Evolutionary conservation across 2,888 invertebrate species (phyloP), one percentile per base, ranked within the genome.

Genomic region (Nomada goodeniana): DNA sequence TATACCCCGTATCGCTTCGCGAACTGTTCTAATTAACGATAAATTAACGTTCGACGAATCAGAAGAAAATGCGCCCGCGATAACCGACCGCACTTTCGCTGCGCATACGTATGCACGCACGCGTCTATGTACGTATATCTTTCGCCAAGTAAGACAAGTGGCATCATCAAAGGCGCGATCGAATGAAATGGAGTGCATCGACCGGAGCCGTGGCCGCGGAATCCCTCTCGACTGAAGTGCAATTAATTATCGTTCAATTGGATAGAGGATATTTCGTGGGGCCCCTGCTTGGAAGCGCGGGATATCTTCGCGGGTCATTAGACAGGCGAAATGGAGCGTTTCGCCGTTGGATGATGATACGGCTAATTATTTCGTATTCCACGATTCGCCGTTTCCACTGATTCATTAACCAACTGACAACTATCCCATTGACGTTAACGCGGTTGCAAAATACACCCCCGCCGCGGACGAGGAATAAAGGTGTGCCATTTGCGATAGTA

Each of bases 181-280:
- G 86, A 86, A 86, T 85, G 88, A 85, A 85, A 88, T 86, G 77
- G 86, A 87, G 87, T 86, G 84, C 81, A 88, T 85, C 83, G 86
- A 76, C 36, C 79, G 67, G 44, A 47, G 29, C 55, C 77, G 74
- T 55, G 82, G 29, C 55, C 77, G 74, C 53, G 82, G 47, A 18
- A 53, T 44, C 80, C 81, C 76, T 65, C 79, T 82, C 84, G 78
- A 76, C 69, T 76, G 75, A 78, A 86, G 85, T 80, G 85, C 87
- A 82, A 88, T 88, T 88, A 84, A 87, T 87, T 87, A 87, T 88
- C 86, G 88, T 88, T 84, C 83, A 83, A 86, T 88, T 82, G 87
- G 81, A 86, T 80, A 74, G 83, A 78, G 82, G 79, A 80, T 86
- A 82, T 85, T 86, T 88, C 86, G 82, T 59, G 67, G 67, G 74